These are phyloP conservation scores for Prolemur simus DNA, from an alignment of 2,113 vertebrate species.

Conservation along the genomic window DNA sequence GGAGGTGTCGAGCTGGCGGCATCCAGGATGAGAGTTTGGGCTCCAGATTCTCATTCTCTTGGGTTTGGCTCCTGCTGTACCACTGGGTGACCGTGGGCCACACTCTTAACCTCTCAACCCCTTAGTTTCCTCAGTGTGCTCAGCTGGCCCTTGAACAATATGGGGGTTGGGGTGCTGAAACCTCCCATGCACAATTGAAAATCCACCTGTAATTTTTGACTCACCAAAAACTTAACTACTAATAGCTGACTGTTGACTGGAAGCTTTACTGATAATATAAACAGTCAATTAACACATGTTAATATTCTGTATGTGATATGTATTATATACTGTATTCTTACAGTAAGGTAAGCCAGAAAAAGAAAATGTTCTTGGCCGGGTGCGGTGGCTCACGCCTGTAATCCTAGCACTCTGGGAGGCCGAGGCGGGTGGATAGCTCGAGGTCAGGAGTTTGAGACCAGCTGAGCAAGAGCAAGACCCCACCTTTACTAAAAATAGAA, in stretches of 20 bases:
- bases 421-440: no score
- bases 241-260: not conserved
- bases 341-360: no score
- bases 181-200: not conserved
- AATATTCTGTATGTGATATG: no score
- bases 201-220: not conserved
- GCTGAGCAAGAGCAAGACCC: no score
- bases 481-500: no score
- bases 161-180: not conserved
- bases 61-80: not conserved
- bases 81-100: not conserved
- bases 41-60: not conserved
- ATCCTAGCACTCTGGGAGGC: no score
- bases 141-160: not conserved
- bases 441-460: no score
- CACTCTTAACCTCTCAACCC: not conserved
- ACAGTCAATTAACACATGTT: not conserved
- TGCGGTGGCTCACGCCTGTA: no score
- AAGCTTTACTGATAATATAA: not conserved
- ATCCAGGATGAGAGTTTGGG: not conserved
- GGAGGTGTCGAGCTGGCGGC: fast-evolving
- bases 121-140: not conserved
- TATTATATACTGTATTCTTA: no score
- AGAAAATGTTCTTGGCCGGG: no score
- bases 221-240: not conserved